Base-by-base conservation (phyloP, 2,888 invertebrate species). In the Timandra comae region DNA sequence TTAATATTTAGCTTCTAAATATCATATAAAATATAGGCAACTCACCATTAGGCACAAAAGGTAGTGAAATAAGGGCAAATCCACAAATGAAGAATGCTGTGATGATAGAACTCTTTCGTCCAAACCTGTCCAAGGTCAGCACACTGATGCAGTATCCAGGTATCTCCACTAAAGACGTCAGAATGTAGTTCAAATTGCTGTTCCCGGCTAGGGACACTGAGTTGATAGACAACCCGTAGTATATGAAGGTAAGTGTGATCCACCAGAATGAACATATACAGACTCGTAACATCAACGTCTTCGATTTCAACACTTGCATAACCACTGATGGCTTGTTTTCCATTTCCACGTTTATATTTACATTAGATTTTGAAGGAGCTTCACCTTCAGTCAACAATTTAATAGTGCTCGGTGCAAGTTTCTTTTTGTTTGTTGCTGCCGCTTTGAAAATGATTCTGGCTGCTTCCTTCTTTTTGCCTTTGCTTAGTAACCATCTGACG, bases 171-270 rank as follows among this genome's bases (percentile, higher is more conserved):
- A 90, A 56, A 0, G 89, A 82, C 0, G 90, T 90, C 31, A 91
- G 65, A 11, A 93, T 91, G 56, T 93, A 95, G 71, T 94, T 94
- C 7, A 92, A 67, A 63, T 94, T 94, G 52, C 90, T 90, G 64
- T 93, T 90, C 1, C 93, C 94, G 9, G 89, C 89, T 28, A 95
- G 72, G 0, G 91, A 87, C 2, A 93, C 93, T 0, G 94, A 90
- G 70, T 93, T 93, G 32, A 95, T 85, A 0, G 93, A 93, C 22
- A 95, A 72, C 0, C 95, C 95, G 56, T 93, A 94, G 67, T 93
- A 95, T 10, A 94, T 90, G 43, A 94, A 90, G 0, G 92, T 91
- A 52, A 91, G 90, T 0, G 93, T 91, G 8, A 93, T 89, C 93
- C 93, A 94, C 80, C 93, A 93, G 49, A 93, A 88, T n/a, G 91